A percentile compares a stretch with the other conserved stretches of the same genome.
Conservation (phyloP, 2,113 vertebrate species). For the Takifugu flavidus region DNA sequence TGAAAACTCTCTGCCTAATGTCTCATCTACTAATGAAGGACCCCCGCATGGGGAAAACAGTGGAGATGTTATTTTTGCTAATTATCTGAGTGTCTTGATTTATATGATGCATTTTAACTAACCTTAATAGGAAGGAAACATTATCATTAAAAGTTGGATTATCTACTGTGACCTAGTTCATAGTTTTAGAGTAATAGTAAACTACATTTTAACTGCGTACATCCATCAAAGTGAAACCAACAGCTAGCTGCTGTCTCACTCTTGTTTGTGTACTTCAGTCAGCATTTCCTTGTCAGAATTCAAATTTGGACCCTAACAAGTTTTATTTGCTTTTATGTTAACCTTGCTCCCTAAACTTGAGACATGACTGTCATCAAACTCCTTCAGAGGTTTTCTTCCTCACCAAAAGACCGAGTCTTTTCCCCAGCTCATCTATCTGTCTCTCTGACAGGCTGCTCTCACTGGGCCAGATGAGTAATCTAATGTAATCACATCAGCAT, state of each 20-base stretch:
- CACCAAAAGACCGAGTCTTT: constrained; percentile 34
- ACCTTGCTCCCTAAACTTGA: constrained; percentile 30
- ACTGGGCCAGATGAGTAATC: constrained; percentile 70
- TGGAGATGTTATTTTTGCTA: constrained; percentile 33
- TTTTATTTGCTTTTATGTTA: constrained; percentile 21
- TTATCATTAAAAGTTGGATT: constrained; percentile 17
- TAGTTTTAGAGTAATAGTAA: constrained; percentile 5
- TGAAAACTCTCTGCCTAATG: constrained; percentile 12
- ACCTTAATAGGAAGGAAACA: constrained; percentile 7
- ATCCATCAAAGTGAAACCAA: neutral
- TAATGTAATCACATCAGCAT: constrained; percentile 77
- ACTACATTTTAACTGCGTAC: neutral
- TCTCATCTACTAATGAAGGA: constrained; percentile 9
- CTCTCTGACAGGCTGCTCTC: constrained; percentile 68
- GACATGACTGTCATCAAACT: constrained; percentile 17
- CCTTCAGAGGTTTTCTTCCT: constrained; percentile 23
- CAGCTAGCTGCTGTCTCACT: neutral
- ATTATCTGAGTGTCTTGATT: constrained; percentile 40
- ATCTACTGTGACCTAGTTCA: constrained; percentile 11
- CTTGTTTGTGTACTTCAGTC: too few species aligned
- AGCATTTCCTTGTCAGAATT: neutral
- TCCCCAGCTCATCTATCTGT: constrained; percentile 44
- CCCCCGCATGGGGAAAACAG: constrained; percentile 2
- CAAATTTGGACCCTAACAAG: constrained; percentile 16
- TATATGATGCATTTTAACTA: constrained; percentile 24